Evolutionary conservation across 2,113 vertebrate genomes (phyloP), one percentile per base, ranked within the genome.

Genomic region (Atractosteus spatula): DNA sequence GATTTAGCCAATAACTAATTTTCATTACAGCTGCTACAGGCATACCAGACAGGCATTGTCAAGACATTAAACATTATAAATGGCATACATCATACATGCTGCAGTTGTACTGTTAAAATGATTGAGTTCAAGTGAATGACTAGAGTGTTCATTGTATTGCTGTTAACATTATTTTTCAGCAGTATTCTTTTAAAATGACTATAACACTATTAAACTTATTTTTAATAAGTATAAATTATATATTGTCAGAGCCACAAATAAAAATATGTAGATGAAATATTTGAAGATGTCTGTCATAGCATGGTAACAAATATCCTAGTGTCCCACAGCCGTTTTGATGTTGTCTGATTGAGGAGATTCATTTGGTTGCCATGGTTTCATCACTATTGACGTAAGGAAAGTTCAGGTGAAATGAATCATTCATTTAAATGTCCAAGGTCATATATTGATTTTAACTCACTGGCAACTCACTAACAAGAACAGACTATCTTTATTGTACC

Each of bases 331-430:
- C 13, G 56, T 59, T 12, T 59, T n/a, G 56, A 59, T 59, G 56
- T 59, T 14, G n/a, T 8, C 11, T 64, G 62, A 64, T 64, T 10
- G 41, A 29, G 41, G 62, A 29, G 17, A 64, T 64, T n/a, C n/a
- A 64, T n/a, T 42, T 42, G 62, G 62, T 64, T 64, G 62, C 62
- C 17, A 64, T 64, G 62, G 62, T 64, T 64, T 64, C 62, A 42
- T 29, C 62, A 11, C 7, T 12, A 4, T 12, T 64, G 62, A 64
- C 62, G 62, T 64, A 29, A 64, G 4, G 8, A 42, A 59, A 64
- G 62, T 42, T 64, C 14, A 64, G n/a, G 17, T 64, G 62, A 64
- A 64, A 64, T 64, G 62, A 64, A 64, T 64, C 62, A 64, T 64
- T 17, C 56, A 59, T 59, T 59, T 59, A 4, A 59, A 59, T 59